Percentiles rank a stretch among this genome's conserved stretches.
Evolutionary conservation across 1,140 invertebrate species (phyloP).

Genomic region (Artemia franciscana): DNA sequence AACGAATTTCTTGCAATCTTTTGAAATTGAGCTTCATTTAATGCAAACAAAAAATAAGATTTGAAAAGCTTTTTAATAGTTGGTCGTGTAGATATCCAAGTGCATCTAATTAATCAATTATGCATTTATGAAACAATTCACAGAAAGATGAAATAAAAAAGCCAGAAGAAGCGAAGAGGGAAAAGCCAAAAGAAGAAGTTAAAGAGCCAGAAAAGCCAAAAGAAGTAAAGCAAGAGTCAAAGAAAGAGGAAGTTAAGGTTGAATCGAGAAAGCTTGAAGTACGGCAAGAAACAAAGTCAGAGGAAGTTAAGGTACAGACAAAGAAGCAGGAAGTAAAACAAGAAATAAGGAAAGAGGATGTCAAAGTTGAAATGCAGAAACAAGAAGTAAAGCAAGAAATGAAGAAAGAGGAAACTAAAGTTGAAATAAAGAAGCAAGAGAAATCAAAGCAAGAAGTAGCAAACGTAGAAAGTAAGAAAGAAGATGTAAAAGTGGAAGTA

Average conservation of each 20-base stretch:
- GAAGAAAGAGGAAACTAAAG: constrained; percentile 11
- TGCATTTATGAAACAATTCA: too few species aligned
- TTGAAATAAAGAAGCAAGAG: constrained; percentile 15
- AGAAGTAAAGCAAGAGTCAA: constrained; percentile 16
- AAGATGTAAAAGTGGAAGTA: constrained; percentile 14
- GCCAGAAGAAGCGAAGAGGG: too few species aligned
- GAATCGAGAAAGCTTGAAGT: constrained; percentile 14
- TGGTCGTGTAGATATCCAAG: too few species aligned
- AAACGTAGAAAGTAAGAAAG: constrained; percentile 15
- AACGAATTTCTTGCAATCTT: too few species aligned
- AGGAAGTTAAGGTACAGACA: constrained; percentile 6
- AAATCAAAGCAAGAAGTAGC: constrained; percentile 20
- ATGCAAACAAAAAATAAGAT: too few species aligned
- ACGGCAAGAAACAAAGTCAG: constrained; percentile 3
- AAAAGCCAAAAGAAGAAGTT: too few species aligned
- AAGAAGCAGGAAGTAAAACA: constrained; percentile 11
- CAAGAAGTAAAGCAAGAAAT: constrained; percentile 19
- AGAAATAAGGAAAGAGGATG: constrained; percentile 5
- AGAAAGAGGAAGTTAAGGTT: constrained; percentile 24
- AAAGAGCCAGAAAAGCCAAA: constrained; percentile 16
- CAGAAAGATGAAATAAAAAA: too few species aligned
- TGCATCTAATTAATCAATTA: too few species aligned
- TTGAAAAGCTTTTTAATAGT: too few species aligned
- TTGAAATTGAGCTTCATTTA: too few species aligned
- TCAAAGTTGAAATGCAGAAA: constrained; percentile 14